Conservation (phyloP, 2,113 vertebrate species). For the Calyptommatus sinebrachiatus region DNA sequence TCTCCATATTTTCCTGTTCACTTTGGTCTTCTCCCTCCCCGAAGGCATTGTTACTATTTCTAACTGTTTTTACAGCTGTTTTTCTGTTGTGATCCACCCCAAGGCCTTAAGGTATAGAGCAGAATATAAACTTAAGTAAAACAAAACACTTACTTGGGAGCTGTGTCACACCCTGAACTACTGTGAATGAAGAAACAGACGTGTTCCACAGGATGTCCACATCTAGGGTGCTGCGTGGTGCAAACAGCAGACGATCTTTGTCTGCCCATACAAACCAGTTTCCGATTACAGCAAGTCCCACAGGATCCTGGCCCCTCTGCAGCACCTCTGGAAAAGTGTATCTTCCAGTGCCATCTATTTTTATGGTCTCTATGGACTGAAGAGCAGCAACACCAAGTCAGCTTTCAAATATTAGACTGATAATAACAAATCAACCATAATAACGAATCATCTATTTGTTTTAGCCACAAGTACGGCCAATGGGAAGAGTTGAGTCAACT, state of each 20-base stretch:
- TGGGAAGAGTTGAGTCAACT: no score
- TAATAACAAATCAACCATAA: no score
- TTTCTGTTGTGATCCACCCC: no score
- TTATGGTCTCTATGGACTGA: slow-evolving; percentile 85
- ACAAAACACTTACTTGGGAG: slow-evolving; percentile 68
- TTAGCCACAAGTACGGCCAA: no score
- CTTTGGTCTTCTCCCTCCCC: no score
- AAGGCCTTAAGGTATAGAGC: no score
- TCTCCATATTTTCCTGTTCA: no score
- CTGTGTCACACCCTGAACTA: slow-evolving; percentile 80
- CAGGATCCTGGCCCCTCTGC: slow-evolving; percentile 47
- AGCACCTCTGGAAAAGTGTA: slow-evolving; percentile 74
- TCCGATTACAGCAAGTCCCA: slow-evolving; percentile 78
- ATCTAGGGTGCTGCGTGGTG: slow-evolving; percentile 53
- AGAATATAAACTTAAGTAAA: no score
- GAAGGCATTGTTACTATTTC: no score
- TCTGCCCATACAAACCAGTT: slow-evolving; percentile 82
- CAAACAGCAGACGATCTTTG: slow-evolving; percentile 67
- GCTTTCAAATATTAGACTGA: neutral
- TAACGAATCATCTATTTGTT: no score
- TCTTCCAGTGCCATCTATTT: slow-evolving; percentile 75
- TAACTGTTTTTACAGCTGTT: no score
- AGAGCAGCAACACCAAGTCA: slow-evolving; percentile 7
- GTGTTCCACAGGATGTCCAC: slow-evolving; percentile 64
- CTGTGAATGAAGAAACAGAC: slow-evolving; percentile 59